Evolutionary conservation across 2,113 vertebrate species (phyloP).

Genomic region (Rhinoderma darwinii): DNA sequence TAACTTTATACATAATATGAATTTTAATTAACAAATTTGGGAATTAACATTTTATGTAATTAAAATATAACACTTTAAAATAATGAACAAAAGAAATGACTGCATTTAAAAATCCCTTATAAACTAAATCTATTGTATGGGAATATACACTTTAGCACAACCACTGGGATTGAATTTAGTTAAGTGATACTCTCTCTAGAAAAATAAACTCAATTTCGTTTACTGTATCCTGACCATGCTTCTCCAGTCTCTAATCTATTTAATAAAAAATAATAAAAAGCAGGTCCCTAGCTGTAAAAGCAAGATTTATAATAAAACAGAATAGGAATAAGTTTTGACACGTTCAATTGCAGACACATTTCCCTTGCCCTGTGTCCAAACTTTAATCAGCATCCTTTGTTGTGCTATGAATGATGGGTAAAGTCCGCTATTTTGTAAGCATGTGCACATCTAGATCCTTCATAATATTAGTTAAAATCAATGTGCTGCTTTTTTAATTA

Average conservation of each 20-base stretch:
- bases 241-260: slow-evolving; percentile 71
- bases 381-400: slow-evolving; percentile 77
- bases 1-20: background rate
- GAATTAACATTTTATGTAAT: background rate
- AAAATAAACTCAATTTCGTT: slow-evolving; percentile 61
- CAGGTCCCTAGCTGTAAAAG: slow-evolving; percentile 63
- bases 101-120: background rate
- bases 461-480: slow-evolving; percentile 99
- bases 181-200: slow-evolving; percentile 56
- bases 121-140: slow-evolving; percentile 8
- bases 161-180: slow-evolving; percentile 21
- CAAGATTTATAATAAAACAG: slow-evolving; percentile 79
- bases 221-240: slow-evolving; percentile 66
- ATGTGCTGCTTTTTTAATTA: slow-evolving; percentile 99
- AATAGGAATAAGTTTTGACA: slow-evolving; percentile 79
- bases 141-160: slow-evolving; percentile 45
- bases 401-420: slow-evolving; percentile 78
- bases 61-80: background rate
- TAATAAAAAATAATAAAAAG: slow-evolving; percentile 72
- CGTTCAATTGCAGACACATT: slow-evolving; percentile 79
- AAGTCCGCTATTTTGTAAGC: slow-evolving; percentile 90
- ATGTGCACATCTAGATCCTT: slow-evolving; percentile 99
- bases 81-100: background rate
- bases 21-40: background rate
- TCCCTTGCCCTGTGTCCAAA: slow-evolving; percentile 74